Evolutionary conservation across 2,888 invertebrate species (phyloP), one percentile per base, ranked within the genome.

Genomic region (Odiellus spinosus): DNA sequence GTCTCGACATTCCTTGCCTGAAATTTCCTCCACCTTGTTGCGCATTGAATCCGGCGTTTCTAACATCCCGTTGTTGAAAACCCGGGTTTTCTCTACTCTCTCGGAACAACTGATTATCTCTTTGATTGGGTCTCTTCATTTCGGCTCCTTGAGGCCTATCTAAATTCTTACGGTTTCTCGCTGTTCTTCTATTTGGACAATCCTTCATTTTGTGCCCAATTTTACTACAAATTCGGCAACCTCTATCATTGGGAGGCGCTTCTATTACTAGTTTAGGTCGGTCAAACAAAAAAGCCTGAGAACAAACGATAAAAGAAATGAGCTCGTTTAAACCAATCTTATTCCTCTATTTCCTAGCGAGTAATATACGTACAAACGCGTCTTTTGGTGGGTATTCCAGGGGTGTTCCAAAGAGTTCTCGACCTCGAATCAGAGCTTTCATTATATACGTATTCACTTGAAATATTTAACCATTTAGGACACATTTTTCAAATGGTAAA

Each of bases 221-320:
- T 55, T 68, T 69, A 44, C 68, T 68, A 58, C 74, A 74, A 14
- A 63, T 59, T 15, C 68, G 62, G 57, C 74, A 74, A 18, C 71
- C 69, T 20, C 72, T 60, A 55, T 71, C 71, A 55, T 68, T 69
- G 1, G 73, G 73, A 2, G 70, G 71, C 18, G 46, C 40, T 6
- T 65, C 66, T 34, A 65, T 67, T 14, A 67, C 63, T 48, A 69
- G 56, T 33, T 38, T 34, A 12, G 35, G 17, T 26, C 47, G 20
- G 53, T 67, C 63, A 58, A 71, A 69, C 50, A 64, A 67, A 50
- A 60, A 69, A 42, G 63, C 63, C 52, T 45, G 32, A 39, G 38
- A 48, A 41, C 12, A 17, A 35, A 42, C 2, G 5, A 38, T n/a
- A 38, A n/a, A 36, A 46, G 43, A 32, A 43, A 40, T 11, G n/a